These are phyloP conservation scores for Musca domestica DNA, from an alignment of 1,140 invertebrate species.

Conservation along the genomic window DNA sequence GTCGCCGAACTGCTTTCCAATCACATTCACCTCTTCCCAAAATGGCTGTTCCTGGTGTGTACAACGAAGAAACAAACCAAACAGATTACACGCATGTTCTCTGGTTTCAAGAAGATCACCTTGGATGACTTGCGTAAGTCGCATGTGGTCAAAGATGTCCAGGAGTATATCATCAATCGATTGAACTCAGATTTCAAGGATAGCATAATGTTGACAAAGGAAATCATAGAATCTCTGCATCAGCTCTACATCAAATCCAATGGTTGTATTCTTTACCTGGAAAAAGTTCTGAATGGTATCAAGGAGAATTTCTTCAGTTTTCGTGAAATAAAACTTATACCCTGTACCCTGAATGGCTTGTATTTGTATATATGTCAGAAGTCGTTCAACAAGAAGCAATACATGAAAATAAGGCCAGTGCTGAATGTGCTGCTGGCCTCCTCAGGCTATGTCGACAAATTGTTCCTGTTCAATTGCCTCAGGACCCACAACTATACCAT, in stretches of 20 bases:
- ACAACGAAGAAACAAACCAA: conserved; percentile 85
- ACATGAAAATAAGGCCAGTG: conserved; percentile 75
- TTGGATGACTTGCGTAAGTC: conserved; percentile 87
- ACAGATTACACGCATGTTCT: conserved; percentile 85
- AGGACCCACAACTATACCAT: conserved; percentile 78
- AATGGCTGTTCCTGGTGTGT: conserved; percentile 88
- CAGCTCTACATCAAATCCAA: conserved; percentile 96
- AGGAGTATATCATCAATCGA: conserved; percentile 89
- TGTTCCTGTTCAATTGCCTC: conserved; percentile 77
- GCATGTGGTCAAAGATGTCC: conserved; percentile 86
- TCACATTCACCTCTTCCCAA: conserved; percentile 89
- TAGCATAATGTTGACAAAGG: conserved; percentile 56
- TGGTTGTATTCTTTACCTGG: conserved; percentile 91
- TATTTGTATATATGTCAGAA: conserved; percentile 94
- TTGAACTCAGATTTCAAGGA: conserved; percentile 73
- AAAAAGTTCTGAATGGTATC: conserved; percentile 90
- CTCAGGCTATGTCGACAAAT: conserved; percentile 76
- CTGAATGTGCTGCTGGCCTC: conserved; percentile 86
- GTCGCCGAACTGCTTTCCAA: conserved; percentile 84
- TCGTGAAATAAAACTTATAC: conserved; percentile 81
- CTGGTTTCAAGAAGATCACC: conserved; percentile 89
- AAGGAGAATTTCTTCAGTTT: conserved; percentile 90
- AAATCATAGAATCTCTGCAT: conserved; percentile 92
- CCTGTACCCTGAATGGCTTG: conserved; percentile 90
- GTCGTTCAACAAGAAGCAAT: conserved; percentile 84